Percentiles rank a stretch among this genome's conserved stretches.
Conservation (phyloP, 2,113 vertebrate species). For the Arenaria interpres region DNA sequence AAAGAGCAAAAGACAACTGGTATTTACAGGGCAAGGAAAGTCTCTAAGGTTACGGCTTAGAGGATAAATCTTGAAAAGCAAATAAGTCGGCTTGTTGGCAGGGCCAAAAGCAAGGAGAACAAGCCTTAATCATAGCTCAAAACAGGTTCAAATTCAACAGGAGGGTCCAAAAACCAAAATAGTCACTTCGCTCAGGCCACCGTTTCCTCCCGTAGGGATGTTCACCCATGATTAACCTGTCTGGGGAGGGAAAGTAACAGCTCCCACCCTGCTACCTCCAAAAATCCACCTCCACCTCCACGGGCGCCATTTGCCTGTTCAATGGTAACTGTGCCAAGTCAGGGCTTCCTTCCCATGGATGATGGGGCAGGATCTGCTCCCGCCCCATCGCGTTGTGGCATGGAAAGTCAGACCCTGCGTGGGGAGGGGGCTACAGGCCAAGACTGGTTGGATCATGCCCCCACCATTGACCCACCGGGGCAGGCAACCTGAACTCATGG, state of each 20-base stretch:
- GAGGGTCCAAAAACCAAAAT: not conserved
- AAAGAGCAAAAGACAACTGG: not conserved
- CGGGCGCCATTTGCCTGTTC: accelerated
- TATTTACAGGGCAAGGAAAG: not conserved
- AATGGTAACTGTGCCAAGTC: accelerated
- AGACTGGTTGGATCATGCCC: not conserved
- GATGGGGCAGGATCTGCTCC: not conserved
- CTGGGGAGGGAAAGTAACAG: accelerated
- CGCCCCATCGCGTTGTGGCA: accelerated
- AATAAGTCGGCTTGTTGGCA: not conserved
- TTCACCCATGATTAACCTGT: not conserved
- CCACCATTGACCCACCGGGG: accelerated
- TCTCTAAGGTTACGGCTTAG: not conserved
- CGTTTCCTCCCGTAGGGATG: not conserved
- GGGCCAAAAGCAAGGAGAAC: not conserved
- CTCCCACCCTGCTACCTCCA: not conserved
- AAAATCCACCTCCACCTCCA: accelerated
- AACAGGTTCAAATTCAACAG: not conserved
- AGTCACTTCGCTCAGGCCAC: accelerated
- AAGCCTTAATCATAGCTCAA: not conserved
- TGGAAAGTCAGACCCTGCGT: accelerated
- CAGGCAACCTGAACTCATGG: not conserved
- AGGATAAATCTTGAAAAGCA: not conserved
- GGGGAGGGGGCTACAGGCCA: accelerated
- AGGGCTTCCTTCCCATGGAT: not conserved